These are phyloP conservation scores for Phenganax marumi DNA, from an alignment of 92 coral and sea anemone genomes.

Conservation along the genomic window DNA sequence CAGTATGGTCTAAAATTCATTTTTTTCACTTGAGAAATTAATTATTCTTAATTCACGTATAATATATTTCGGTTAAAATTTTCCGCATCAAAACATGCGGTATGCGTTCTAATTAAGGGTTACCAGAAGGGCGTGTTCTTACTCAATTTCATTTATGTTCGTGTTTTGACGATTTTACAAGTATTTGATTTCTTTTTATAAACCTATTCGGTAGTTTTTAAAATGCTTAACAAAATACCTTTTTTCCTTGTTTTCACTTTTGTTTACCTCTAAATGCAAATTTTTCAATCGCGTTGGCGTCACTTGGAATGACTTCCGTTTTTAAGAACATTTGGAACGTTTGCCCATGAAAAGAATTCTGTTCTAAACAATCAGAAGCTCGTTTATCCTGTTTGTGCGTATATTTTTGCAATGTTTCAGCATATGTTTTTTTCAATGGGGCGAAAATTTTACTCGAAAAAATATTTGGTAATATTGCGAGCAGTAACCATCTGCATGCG, in stretches of 20 bases:
- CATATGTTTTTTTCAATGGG: too few species aligned
- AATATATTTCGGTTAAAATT: background rate
- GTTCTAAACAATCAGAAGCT: too few species aligned
- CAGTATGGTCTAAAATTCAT: too few species aligned
- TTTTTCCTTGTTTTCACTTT: background rate
- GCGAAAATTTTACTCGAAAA: background rate
- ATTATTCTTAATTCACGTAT: background rate
- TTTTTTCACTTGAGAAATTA: too few species aligned
- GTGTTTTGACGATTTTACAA: background rate
- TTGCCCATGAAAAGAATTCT: background rate
- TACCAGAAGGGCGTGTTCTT: conserved; percentile 1
- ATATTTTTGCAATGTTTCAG: too few species aligned
- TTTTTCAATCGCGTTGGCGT: conserved; percentile 2
- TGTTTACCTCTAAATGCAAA: conserved; percentile 17
- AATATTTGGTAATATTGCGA: background rate
- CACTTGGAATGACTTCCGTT: background rate
- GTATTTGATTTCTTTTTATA: too few species aligned
- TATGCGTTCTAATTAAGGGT: background rate
- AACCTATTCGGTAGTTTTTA: background rate
- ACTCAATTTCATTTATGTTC: background rate
- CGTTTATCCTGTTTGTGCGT: too few species aligned
- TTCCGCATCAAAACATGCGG: too few species aligned
- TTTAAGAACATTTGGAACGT: background rate
- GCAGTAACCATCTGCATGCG: conserved; percentile 10
- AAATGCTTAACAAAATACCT: too few species aligned